A percentile compares a stretch with the other conserved stretches of the same genome.
These are phyloP conservation scores for Rhynchophorus ferrugineus DNA, from an alignment of 1,140 invertebrate species.

Conservation along the genomic window DNA sequence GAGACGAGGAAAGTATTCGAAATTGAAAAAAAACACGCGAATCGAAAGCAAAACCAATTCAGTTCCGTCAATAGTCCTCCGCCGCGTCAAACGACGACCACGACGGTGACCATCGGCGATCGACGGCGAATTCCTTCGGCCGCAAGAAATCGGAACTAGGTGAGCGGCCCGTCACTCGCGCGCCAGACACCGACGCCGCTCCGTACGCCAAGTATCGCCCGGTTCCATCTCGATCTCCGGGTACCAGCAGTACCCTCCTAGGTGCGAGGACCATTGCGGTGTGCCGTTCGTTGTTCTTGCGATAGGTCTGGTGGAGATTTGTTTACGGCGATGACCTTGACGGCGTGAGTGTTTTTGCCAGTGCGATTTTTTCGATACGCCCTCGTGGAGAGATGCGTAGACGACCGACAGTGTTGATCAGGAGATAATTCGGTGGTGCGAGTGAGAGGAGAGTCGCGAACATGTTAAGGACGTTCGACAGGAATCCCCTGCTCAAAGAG, in stretches of 20 bases:
- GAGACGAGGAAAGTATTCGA: not conserved
- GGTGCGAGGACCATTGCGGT: too few species aligned
- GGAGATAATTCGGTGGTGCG: too few species aligned
- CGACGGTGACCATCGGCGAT: slow-evolving; percentile 8
- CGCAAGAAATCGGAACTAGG: slow-evolving; percentile 18
- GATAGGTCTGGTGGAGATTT: too few species aligned
- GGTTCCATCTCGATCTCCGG: too few species aligned
- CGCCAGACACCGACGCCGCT: slow-evolving; percentile 4
- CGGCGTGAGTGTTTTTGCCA: too few species aligned
- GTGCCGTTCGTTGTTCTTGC: too few species aligned
- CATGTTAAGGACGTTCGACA: slow-evolving; percentile 34
- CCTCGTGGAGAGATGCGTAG: too few species aligned
- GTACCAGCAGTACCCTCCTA: too few species aligned
- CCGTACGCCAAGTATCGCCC: slow-evolving; percentile 13
- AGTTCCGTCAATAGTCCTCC: not conserved
- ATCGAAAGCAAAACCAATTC: slow-evolving; percentile 13
- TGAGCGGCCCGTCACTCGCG: slow-evolving; percentile 18
- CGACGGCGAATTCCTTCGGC: slow-evolving; percentile 17
- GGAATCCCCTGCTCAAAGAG: slow-evolving; percentile 36
- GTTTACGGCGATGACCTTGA: too few species aligned
- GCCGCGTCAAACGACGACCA: not conserved
- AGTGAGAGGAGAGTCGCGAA: too few species aligned
- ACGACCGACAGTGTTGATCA: slow-evolving; percentile 2
- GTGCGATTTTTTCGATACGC: too few species aligned
- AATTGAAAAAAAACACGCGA: not conserved